Evolutionary conservation across 2,113 vertebrate species (phyloP), one percentile per base, ranked within the genome.

Genomic region (Mystacornis crossleyi): DNA sequence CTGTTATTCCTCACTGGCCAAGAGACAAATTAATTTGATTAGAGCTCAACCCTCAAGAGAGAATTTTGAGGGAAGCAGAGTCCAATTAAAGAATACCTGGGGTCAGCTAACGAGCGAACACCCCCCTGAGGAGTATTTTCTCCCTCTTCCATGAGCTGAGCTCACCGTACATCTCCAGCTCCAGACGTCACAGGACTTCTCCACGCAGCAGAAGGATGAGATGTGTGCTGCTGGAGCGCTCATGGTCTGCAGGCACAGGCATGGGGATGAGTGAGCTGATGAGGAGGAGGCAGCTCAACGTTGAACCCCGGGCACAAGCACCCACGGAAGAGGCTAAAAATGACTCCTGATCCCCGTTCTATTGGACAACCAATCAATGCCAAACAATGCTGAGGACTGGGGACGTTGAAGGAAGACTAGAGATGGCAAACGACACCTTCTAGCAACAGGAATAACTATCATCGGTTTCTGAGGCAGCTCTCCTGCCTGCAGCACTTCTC

Each of bases 21-120:
- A 65, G 42, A 86, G 51, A 61, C n/a, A 92, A 95, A 90, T 86
- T 92, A 81, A 93, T 67, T 58, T 92, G 69, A 90, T 95, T 71
- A 93, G 60, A 94, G 55, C 60, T 74, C 69, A 92, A 10, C 24
- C n/a, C 72, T 86, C 82, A 42, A 42, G 88, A 86, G 85, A 86
- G 51, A 74, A 48, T 70, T 88, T 64, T 67, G 82, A 92, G 79
- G 62, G 82, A 69, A 83, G 95, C 50, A 43, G 74, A 90, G 60
- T 45, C 86, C 73, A 67, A 19, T 40, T 90, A 78, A 81, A 83
- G 50, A 51, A 42, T 75, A 60, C 61, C 28, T 38, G 55, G 79
- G 74, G 40, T 90, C 64, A 74, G 43, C 82, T 67, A 81, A 45
- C 0, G 2, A 62, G 51, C 6, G 5, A 73, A 38, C 8, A 2